Percentiles rank a stretch among this genome's conserved stretches.
These are phyloP conservation scores for Acleris emargana DNA, from an alignment of 2,888 invertebrate genomes.

Conservation along the genomic window DNA sequence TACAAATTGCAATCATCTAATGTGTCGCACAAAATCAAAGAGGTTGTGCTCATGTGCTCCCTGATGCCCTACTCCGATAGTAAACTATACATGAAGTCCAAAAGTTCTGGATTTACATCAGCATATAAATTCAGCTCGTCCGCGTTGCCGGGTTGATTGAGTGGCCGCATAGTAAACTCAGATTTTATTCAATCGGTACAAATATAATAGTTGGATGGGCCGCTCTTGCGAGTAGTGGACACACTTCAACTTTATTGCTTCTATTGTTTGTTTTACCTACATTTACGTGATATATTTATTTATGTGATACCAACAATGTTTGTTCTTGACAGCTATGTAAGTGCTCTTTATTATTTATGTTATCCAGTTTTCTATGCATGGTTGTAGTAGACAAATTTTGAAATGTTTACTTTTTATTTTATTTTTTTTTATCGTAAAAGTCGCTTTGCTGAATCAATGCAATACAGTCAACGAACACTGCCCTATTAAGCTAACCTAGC, in stretches of 20 bases:
- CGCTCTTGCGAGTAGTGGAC: background rate
- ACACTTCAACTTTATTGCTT: conserved; percentile 16
- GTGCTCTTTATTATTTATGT: too few species aligned
- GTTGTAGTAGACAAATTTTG: too few species aligned
- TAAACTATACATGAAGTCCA: conserved; percentile 20
- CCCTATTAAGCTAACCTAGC: too few species aligned
- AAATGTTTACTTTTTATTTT: too few species aligned
- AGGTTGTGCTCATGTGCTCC: conserved; percentile 12
- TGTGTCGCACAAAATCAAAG: conserved; percentile 7
- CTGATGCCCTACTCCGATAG: conserved; percentile 3
- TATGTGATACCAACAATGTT: background rate
- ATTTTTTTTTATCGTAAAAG: too few species aligned
- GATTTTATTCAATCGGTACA: conserved; percentile 16
- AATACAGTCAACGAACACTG: too few species aligned
- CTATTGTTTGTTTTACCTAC: background rate
- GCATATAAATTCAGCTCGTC: conserved; percentile 20
- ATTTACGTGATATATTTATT: too few species aligned
- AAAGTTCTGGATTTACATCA: conserved; percentile 34
- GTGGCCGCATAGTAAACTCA: conserved; percentile 27
- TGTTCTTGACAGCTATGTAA: too few species aligned
- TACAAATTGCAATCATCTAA: background rate
- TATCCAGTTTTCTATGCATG: too few species aligned
- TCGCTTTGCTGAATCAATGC: too few species aligned
- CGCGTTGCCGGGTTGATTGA: conserved; percentile 29
- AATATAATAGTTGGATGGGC: conserved; percentile 18